Evolutionary conservation across 2,113 vertebrate species (phyloP), one percentile per base, ranked within the genome.

Genomic region (Corythoichthys intestinalis): DNA sequence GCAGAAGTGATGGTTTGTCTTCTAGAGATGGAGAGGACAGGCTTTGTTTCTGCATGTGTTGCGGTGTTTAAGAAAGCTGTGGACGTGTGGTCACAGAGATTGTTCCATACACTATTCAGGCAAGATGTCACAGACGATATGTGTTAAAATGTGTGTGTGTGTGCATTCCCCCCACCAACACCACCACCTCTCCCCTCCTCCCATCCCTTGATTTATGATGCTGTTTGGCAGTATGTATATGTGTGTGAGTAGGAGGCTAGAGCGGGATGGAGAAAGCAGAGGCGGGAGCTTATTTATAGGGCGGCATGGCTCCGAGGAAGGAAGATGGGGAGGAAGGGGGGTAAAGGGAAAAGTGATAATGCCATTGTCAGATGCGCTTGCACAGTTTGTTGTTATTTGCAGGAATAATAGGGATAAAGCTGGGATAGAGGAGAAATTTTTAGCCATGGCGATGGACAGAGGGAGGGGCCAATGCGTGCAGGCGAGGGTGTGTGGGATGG

Each of bases 151-250:
- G 73, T 81, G 72, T 74, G 67, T 79, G 78, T 83, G 82, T 79
- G 79, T 69, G 80, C 67, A 65, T 70, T 64, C 78, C 82, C 82
- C 85, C 80, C 75, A 13, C 11, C 46, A 49, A 70, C 77, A 28
- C 49, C 47, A 2, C 39, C 52, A 13, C 74, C 71, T 52, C 72
- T 57, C 70, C 67, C 65, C 67, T 73, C 73, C 84, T 73, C 74
- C 76, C 84, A 79, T 86, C 74, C 69, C 74, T 75, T 91, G 91
- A 92, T 92, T 91, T 91, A 91, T 91, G 90, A 87, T 91, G 88
- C 86, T 88, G 86, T 87, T 88, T 90, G 90, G 82, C 83, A 85
- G 86, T 71, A 83, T 83, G 85, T 90, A 77, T 88, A 84, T 83
- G 86, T 83, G 86, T 87, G 86, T 82, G 85, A 79, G 88, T 77